phyloP scores from a whole-genome alignment of 2,888 invertebrate species.

The Drosophila ochracea region DNA sequence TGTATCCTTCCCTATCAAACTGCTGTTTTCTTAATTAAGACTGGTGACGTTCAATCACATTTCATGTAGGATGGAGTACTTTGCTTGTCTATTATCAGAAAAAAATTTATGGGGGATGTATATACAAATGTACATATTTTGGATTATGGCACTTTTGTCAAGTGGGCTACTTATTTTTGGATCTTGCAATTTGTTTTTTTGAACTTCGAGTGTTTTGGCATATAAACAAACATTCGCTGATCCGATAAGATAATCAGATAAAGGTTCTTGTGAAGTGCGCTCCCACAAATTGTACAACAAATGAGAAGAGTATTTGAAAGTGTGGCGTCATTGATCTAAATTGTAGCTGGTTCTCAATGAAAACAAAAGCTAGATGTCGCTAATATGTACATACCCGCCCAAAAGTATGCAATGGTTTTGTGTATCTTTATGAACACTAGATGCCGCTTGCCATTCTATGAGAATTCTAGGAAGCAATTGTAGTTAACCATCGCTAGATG shows the following conservation, averaged over 20 bases:
- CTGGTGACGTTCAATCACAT: not conserved
- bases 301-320: not conserved
- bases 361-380: conserved; percentile 17
- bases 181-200: not conserved
- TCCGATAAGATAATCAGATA: conserved; percentile 17
- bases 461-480: not conserved
- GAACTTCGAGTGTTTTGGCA: conserved; percentile 1
- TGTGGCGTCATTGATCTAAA: not conserved
- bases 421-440: not conserved
- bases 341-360: not conserved
- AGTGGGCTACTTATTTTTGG: conserved; percentile 4
- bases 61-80: not conserved
- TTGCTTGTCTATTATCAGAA: conserved; percentile 1
- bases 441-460: not conserved
- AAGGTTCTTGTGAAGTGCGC: not conserved
- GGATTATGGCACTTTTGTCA: not conserved
- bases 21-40: too few species aligned
- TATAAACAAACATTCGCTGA: not conserved
- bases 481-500: conserved; percentile 8
- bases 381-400: too few species aligned
- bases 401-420: conserved; percentile 8
- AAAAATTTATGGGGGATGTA: not conserved
- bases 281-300: not conserved
- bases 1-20: not conserved
- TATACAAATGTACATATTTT: too few species aligned